These are phyloP conservation scores for Tursiops truncatus DNA, from an alignment of 2,113 vertebrate genomes.

Conservation along the genomic window DNA sequence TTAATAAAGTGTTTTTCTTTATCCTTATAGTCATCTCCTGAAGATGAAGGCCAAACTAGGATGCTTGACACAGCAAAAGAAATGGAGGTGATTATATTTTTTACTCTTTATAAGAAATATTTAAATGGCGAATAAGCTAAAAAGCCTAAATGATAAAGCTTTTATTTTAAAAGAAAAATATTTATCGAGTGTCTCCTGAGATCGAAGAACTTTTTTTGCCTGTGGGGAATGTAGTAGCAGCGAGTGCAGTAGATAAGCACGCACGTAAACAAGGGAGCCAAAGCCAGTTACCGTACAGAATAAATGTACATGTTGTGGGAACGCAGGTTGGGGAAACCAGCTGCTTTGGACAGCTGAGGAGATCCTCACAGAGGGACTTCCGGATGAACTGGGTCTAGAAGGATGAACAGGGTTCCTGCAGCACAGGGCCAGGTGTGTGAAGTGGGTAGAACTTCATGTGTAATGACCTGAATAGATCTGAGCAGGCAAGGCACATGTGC, in stretches of 20 bases:
- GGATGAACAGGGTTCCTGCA: not conserved
- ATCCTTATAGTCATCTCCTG: slow-evolving; percentile 73
- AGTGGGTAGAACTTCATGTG: not conserved
- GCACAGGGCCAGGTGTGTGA: not conserved
- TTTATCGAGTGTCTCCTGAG: not conserved
- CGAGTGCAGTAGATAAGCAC: not conserved
- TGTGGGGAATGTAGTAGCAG: not conserved
- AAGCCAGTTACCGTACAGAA: fast-evolving
- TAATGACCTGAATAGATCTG: not conserved
- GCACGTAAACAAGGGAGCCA: too few relatives aligned
- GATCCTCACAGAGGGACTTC: not conserved
- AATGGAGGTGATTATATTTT: slow-evolving; percentile 78
- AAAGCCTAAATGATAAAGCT: not conserved
- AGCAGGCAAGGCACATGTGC: not conserved
- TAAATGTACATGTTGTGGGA: fast-evolving
- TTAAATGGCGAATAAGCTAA: not conserved
- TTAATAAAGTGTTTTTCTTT: slow-evolving; percentile 43
- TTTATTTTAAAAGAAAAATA: not conserved
- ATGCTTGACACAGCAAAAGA: slow-evolving; percentile 78
- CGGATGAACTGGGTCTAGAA: not conserved
- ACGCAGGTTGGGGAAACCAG: fast-evolving
- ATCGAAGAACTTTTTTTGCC: not conserved
- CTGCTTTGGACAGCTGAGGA: not conserved
- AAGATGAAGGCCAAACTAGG: slow-evolving; percentile 74
- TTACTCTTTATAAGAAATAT: not conserved